phyloP scores from a whole-genome alignment of 2,888 invertebrate genomes.

The Strigamia maritima region DNA sequence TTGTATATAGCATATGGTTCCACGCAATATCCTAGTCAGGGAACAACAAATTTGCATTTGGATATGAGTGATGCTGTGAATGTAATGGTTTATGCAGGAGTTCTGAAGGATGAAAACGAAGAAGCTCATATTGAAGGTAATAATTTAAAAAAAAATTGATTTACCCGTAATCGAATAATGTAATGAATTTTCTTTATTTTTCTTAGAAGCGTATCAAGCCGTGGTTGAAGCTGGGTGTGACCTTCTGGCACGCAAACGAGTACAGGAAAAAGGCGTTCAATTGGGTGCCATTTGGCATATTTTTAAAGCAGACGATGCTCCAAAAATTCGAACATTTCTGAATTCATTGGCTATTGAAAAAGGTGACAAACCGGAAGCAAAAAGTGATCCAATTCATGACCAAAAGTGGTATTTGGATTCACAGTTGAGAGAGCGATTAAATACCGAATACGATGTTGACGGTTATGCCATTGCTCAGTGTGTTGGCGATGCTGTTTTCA shows the following conservation, averaged over 20 bases:
- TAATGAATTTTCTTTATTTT: slow-evolving; percentile 38
- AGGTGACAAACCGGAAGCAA: slow-evolving; percentile 77
- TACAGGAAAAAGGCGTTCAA: slow-evolving; percentile 72
- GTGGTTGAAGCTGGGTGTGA: slow-evolving; percentile 93
- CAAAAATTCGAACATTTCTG: slow-evolving; percentile 88
- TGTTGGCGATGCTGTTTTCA: slow-evolving; percentile 94
- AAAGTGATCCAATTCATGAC: slow-evolving; percentile 96
- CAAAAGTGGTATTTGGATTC: slow-evolving; percentile 94
- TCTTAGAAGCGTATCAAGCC: slow-evolving; percentile 74
- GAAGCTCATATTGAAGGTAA: slow-evolving; percentile 66
- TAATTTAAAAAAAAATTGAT: neutral
- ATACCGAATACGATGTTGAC: slow-evolving; percentile 87
- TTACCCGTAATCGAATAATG: neutral
- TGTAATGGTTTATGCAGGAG: slow-evolving; percentile 92
- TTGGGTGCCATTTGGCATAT: slow-evolving; percentile 99
- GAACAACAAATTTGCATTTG: slow-evolving; percentile 92
- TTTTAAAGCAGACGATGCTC: slow-evolving; percentile 88
- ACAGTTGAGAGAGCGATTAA: slow-evolving; percentile 76
- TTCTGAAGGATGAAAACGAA: slow-evolving; percentile 70
- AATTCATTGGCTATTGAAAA: slow-evolving; percentile 74
- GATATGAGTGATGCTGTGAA: slow-evolving; percentile 98
- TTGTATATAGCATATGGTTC: slow-evolving; percentile 98
- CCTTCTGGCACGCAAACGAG: slow-evolving; percentile 73
- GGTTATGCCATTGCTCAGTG: slow-evolving; percentile 95
- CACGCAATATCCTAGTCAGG: slow-evolving; percentile 72